Evolutionary conservation across 2,888 invertebrate genomes (phyloP).

Genomic region (Macrophya annulata): DNA sequence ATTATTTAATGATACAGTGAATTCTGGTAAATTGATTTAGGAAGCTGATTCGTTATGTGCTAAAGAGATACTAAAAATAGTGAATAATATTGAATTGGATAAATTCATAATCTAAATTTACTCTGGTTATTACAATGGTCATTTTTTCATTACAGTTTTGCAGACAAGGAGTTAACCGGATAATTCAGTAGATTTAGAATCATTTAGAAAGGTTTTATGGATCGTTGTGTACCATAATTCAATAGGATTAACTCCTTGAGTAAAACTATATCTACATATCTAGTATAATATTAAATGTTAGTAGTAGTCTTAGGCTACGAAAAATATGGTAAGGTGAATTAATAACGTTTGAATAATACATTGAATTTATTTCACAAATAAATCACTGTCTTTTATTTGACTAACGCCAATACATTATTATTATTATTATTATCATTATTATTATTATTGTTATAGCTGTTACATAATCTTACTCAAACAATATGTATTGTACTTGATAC

Average conservation of each 20-base stretch:
- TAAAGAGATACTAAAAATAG: background rate
- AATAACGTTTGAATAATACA: slow-evolving; percentile 26
- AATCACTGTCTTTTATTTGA: slow-evolving; percentile 48
- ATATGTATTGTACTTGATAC: slow-evolving; percentile 19
- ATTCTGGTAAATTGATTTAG: background rate
- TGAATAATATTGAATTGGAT: background rate
- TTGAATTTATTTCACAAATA: slow-evolving; percentile 26
- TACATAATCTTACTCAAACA: slow-evolving; percentile 21
- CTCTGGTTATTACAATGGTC: background rate
- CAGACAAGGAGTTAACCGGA: too few relatives aligned
- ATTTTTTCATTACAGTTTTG: background rate
- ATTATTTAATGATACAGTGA: background rate
- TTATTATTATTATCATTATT: background rate
- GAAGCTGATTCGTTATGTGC: background rate
- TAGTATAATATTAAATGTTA: background rate
- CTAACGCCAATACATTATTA: slow-evolving; percentile 40
- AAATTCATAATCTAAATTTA: background rate
- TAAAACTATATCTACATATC: background rate
- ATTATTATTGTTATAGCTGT: slow-evolving; percentile 19
- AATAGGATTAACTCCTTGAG: background rate
- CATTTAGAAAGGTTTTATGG: background rate
- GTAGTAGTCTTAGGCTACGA: background rate
- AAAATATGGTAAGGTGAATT: background rate
- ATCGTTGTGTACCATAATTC: background rate
- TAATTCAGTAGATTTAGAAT: background rate